Evolutionary conservation across 64 coral and sea anemone genomes (phyloP), one percentile per base, ranked within the genome.

Genomic region (Astreopora myriophthalma): DNA sequence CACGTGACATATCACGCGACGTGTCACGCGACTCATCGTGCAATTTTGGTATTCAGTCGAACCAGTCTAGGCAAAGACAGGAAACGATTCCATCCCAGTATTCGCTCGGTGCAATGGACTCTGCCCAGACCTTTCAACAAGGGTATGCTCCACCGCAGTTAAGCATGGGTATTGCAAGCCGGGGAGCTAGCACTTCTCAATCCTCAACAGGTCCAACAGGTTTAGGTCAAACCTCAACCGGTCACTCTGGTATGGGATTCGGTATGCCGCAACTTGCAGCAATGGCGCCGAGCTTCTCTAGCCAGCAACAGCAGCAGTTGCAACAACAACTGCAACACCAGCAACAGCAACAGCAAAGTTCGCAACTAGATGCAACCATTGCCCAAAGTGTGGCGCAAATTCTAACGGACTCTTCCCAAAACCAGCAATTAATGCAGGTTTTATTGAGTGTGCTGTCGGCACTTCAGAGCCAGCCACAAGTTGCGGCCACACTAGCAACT

Each of bases 391-490:
- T 87, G 19, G 27, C 35, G 9, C 85, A 71, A 25, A n/a, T 92
- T 16, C 38, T 92, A 17, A 86, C 90, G 13, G 71, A 61, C 35
- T 86, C 90, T 20, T 86, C 80, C 1, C 90, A 92, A n/a, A 92
- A 92, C 80, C 90, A 82, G 39, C 42, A 92, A 26, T 17, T 84
- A 3, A 74, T 92, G 80, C 90, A 92, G 16, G 72, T 80, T 5
- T 73, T 92, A 10, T 76, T 92, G 38, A 75, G 69, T 83, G 79
- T 83, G 55, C 34, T 83, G 29, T 39, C 79, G 0, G 24, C 69
- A 48, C 13, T 86, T 74, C 35, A 86, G 90, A 48, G 23, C 75
- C 90, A 92, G 84, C 90, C 90, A 8, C 61, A 92, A 23, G 71
- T 92, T 14, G 90, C 90, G 16, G 65, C 52, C 20, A 74, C 90